These are phyloP conservation scores for Nerophis lumbriciformis DNA, from an alignment of 2,113 vertebrate genomes.

Conservation along the genomic window DNA sequence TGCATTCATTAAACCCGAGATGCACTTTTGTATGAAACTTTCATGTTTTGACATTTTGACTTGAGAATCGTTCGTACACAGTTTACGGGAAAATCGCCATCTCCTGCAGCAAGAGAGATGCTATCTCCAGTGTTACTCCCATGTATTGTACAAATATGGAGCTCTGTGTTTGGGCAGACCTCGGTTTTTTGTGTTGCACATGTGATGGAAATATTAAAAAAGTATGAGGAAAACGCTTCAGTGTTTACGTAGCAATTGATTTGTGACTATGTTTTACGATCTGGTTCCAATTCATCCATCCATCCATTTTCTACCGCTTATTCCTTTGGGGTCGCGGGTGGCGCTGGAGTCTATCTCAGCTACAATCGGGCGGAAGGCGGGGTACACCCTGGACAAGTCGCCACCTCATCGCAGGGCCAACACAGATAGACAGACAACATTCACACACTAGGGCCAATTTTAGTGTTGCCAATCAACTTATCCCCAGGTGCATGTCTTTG, in stretches of 20 bases:
- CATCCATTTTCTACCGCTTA: too few relatives aligned
- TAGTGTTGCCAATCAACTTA: too few relatives aligned
- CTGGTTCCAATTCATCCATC: background rate
- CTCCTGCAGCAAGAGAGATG: constrained; percentile 69
- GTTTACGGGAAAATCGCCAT: constrained; percentile 72
- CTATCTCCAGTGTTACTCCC: constrained; percentile 74
- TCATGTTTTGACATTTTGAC: constrained; percentile 76
- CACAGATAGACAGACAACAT: too few relatives aligned
- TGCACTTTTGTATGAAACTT: constrained; percentile 80
- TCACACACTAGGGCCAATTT: too few relatives aligned
- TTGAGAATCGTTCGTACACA: constrained; percentile 69
- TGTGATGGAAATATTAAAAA: constrained; percentile 81
- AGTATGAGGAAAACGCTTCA: constrained; percentile 67
- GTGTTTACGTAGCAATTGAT: constrained; percentile 31
- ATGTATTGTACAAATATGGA: constrained; percentile 79
- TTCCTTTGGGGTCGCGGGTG: too few relatives aligned
- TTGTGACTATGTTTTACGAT: background rate
- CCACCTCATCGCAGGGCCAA: too few relatives aligned
- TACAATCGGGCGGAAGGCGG: too few relatives aligned
- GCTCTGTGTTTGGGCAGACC: constrained; percentile 76
- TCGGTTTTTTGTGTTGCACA: constrained; percentile 80
- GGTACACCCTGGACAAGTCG: too few relatives aligned
- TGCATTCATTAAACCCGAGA: constrained; percentile 75
- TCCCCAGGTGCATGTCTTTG: too few relatives aligned
- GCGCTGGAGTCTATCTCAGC: too few relatives aligned